Evolutionary conservation across 2,797 vertebrate genomes (phyloP), one percentile per base, ranked within the genome.

Genomic region (Accipiter fasciatus): DNA sequence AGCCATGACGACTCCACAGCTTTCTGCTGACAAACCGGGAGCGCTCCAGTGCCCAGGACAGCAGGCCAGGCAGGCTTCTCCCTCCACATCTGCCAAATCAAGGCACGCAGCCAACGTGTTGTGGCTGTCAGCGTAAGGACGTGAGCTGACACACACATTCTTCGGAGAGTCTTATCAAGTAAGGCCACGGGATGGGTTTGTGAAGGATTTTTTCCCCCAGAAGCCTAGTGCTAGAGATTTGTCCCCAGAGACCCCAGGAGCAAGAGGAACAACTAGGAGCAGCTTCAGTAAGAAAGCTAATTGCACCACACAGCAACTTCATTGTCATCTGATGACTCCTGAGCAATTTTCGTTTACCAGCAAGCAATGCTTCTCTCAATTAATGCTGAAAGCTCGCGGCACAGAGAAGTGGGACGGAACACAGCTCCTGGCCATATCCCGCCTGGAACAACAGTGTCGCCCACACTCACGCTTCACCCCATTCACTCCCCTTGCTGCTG

Each of bases 301-400:
- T 4, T 7, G 33, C 39, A 39, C 3, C 0, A 0, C 9, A 24
- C 57, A 55, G 46, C 33, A 2, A 6, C 33, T 39, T 11, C 1
- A 31, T 1, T 29, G 46, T 4, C 9, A 2, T 6, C 28, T 2
- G 26, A 39, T 11, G 50, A n/a, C 49, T 21, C 39, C 25, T 1
- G 31, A 70, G 84, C n/a, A 24, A 3, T 21, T 33, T 13, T 9
- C 3, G 0, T 40, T 9, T 33, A 35, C 61, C 77, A 37, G 70
- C 37, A 42, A 46, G 58, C 7, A 29, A 4, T 16, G 0, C 15
- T 31, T 20, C 37, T 8, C 22, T 29, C 85, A 20, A 2, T 9
- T 2, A 9, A 6, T 4, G 64, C 64, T 39, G 52, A 5, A 10
- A 50, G 18, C 13, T 52, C 0, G 0, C 3, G 9, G 81, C 24